Percentiles rank a stretch among this genome's conserved stretches.
Evolutionary conservation across 2,113 vertebrate genomes (phyloP).

Genomic region (Apodemus speciosus): DNA sequence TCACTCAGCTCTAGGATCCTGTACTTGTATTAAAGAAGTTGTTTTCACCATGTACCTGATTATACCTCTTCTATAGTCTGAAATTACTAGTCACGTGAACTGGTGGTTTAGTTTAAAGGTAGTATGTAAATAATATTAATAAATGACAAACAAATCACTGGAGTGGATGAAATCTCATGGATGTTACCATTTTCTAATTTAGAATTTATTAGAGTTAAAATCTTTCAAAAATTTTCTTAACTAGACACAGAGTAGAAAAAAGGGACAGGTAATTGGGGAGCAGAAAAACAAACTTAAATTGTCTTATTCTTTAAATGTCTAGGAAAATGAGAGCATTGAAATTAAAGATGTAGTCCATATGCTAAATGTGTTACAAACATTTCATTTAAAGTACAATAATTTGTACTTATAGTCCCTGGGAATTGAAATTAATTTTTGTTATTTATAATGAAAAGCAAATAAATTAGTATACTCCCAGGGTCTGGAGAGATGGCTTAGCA

Average conservation of each 20-base stretch:
- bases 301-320: neutral
- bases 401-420: neutral
- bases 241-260: neutral
- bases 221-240: neutral
- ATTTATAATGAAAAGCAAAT: conserved; percentile 53
- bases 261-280: no score
- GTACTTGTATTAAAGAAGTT: neutral
- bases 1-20: neutral
- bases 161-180: neutral
- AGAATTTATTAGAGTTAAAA: neutral
- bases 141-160: neutral
- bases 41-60: neutral
- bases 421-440: conserved; percentile 24
- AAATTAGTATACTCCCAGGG: neutral
- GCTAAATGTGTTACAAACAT: conserved; percentile 1
- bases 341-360: neutral
- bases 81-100: neutral
- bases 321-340: conserved; percentile 15
- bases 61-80: neutral
- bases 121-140: neutral
- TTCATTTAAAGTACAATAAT: neutral
- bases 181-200: neutral
- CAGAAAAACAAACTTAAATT: neutral
- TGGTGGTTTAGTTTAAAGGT: neutral
- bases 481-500: neutral